Conservation (phyloP, 1,140 invertebrate species). For the Trachymyrmex cornetzi region DNA sequence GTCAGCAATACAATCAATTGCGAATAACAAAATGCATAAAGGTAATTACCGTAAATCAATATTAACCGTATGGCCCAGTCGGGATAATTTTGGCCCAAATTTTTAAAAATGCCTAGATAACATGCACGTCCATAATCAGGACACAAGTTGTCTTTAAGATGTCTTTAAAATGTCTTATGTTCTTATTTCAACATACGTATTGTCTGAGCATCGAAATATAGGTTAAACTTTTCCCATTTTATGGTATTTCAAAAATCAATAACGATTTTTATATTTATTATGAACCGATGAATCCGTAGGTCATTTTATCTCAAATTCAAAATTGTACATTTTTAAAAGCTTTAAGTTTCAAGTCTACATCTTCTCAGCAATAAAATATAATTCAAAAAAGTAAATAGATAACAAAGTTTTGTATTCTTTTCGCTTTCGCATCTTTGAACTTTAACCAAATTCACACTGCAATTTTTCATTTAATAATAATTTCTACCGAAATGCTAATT, state of each 20-base stretch:
- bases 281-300: background rate
- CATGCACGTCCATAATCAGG: too few species aligned
- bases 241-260: background rate
- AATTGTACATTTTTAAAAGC: background rate
- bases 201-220: too few species aligned
- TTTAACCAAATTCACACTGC: background rate
- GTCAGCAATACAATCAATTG: background rate
- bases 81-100: too few species aligned
- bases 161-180: too few species aligned
- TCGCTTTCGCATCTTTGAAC: background rate
- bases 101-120: too few species aligned
- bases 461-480: slow-evolving; percentile 6
- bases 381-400: background rate
- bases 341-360: background rate
- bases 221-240: too few species aligned
- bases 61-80: too few species aligned
- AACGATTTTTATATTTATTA: background rate
- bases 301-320: background rate
- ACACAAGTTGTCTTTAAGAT: too few species aligned
- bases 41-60: background rate
- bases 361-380: background rate
- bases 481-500: background rate
- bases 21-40: background rate
- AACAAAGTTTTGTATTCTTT: background rate
- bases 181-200: too few species aligned